Conservation (phyloP, 2,113 vertebrate genomes). For the Xenotilapia leptura region DNA sequence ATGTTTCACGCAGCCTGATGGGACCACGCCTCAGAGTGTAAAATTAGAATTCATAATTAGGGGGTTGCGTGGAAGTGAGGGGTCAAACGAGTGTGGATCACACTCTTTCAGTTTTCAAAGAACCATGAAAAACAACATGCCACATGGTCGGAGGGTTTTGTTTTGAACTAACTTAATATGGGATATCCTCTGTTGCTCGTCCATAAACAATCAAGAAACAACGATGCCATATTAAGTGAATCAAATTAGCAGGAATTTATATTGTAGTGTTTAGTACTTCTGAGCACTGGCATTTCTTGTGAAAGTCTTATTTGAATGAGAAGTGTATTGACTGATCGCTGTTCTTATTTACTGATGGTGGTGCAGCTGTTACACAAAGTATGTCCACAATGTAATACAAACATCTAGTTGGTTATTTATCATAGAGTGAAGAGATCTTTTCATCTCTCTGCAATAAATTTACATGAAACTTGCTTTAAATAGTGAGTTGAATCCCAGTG, state of each 20-base stretch:
- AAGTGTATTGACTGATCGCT: neutral
- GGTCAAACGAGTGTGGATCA: neutral
- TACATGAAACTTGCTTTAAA: neutral
- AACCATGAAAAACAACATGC: slow-evolving; percentile 12
- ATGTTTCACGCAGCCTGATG: slow-evolving; percentile 19
- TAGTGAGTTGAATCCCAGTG: neutral
- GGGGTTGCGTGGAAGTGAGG: slow-evolving; percentile 7
- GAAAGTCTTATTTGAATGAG: neutral
- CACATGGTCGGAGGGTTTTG: slow-evolving; percentile 2
- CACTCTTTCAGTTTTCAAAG: slow-evolving; percentile 21
- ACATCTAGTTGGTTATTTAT: neutral
- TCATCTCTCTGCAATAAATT: neutral
- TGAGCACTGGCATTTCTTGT: neutral
- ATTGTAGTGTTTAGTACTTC: neutral
- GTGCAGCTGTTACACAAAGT: neutral
- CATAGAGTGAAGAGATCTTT: neutral
- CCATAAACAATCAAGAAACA: neutral
- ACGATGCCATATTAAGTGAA: neutral
- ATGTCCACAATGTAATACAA: neutral
- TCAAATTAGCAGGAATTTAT: neutral
- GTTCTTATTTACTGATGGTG: neutral
- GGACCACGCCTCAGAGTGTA: slow-evolving; percentile 44
- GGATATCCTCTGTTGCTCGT: neutral
- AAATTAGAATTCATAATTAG: slow-evolving; percentile 62
- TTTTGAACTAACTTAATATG: neutral